These are phyloP conservation scores for Neopipo cinnamomea DNA, from an alignment of 2,113 vertebrate species.

Conservation along the genomic window DNA sequence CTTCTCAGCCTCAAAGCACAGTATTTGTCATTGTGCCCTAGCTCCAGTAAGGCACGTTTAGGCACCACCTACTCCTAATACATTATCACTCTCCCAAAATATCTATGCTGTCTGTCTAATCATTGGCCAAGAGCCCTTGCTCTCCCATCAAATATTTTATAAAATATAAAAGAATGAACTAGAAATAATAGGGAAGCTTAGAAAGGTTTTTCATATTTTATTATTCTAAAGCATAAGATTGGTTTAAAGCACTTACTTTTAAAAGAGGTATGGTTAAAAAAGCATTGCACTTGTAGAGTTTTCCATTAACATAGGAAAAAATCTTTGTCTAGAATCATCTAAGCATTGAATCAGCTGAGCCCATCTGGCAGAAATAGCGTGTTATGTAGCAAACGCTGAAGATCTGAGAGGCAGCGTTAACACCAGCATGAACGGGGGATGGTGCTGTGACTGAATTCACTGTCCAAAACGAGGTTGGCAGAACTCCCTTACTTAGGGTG, in stretches of 20 bases:
- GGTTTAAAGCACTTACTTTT: not conserved
- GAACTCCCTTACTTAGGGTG: accelerated
- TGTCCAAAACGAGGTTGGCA: not conserved
- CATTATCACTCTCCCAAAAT: not conserved
- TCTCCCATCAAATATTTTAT: not conserved
- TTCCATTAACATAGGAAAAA: not conserved
- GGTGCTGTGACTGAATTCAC: not conserved
- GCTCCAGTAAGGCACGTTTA: not conserved
- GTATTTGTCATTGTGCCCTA: not conserved
- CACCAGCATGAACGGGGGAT: not conserved
- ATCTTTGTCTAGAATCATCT: not conserved
- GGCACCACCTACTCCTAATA: not conserved
- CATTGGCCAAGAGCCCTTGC: not conserved
- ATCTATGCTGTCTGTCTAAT: not conserved
- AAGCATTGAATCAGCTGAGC: not conserved
- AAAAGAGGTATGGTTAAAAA: not conserved
- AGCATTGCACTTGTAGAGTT: not conserved
- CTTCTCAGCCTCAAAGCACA: not conserved
- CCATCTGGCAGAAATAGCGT: not conserved
- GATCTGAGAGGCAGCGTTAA: not conserved
- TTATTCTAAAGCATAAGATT: not conserved
- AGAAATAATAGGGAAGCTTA: not conserved
- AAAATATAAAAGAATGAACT: not conserved
- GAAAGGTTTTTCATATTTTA: not conserved
- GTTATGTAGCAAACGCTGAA: accelerated